These are phyloP conservation scores for Neotoxoptera formosana DNA, from an alignment of 1,140 invertebrate species.

Conservation along the genomic window DNA sequence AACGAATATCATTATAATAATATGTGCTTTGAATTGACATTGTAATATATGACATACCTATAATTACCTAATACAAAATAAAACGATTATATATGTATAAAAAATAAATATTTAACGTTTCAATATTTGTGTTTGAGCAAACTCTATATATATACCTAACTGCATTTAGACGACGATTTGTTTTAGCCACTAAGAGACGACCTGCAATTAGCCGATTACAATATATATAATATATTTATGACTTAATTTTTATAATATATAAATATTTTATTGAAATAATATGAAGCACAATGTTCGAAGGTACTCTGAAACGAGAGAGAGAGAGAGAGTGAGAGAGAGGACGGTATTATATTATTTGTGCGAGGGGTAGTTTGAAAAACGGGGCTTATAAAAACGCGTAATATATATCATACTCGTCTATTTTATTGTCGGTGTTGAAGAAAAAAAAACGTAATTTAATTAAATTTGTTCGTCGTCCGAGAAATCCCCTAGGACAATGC, in stretches of 20 bases:
- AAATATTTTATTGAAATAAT: slow-evolving; percentile 14
- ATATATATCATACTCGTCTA: not conserved
- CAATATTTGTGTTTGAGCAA: slow-evolving; percentile 51
- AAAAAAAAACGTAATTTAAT: not conserved
- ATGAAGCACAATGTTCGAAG: slow-evolving; percentile 4
- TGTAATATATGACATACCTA: not conserved
- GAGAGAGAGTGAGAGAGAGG: not conserved
- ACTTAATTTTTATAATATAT: not conserved
- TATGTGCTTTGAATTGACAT: slow-evolving; percentile 47
- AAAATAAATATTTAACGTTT: slow-evolving; percentile 20
- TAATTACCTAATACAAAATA: slow-evolving; percentile 8
- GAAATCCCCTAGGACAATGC: not conserved
- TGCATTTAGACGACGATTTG: not conserved
- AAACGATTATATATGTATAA: slow-evolving; percentile 12
- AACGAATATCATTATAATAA: slow-evolving; percentile 16
- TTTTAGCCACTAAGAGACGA: slow-evolving; percentile 27
- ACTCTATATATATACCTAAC: not conserved
- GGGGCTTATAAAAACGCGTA: not conserved
- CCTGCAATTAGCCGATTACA: not conserved
- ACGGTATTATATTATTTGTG: not conserved
- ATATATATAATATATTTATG: not conserved
- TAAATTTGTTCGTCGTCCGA: not conserved
- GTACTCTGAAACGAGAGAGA: not conserved
- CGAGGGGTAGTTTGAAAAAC: not conserved
- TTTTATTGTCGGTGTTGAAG: not conserved